Percentiles rank a stretch among this genome's conserved stretches.
Evolutionary conservation across 2,888 invertebrate species (phyloP).

Genomic region (Cosmopolites sordidus): DNA sequence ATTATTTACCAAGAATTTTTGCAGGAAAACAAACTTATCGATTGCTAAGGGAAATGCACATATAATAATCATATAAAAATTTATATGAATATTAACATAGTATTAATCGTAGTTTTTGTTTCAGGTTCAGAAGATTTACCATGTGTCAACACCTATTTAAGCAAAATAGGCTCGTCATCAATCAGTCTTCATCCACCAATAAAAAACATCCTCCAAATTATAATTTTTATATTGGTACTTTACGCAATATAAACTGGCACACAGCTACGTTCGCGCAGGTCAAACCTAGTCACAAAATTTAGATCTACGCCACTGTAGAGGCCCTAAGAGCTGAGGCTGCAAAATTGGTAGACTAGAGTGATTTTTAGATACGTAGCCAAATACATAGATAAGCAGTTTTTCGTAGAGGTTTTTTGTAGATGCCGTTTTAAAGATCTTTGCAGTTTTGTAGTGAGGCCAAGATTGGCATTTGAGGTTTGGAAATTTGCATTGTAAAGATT

Average conservation of each 20-base stretch:
- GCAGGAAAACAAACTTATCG: too few relatives aligned
- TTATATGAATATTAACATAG: too few relatives aligned
- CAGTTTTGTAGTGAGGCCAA: constrained; percentile 16
- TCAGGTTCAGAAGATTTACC: constrained; percentile 45
- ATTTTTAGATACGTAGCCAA: constrained; percentile 7
- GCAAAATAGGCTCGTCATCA: constrained; percentile 38
- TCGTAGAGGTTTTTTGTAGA: constrained; percentile 11
- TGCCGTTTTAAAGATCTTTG: neutral
- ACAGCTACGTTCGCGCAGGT: constrained; percentile 3
- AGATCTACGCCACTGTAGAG: constrained; percentile 13
- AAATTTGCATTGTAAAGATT: neutral
- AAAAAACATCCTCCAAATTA: constrained; percentile 15
- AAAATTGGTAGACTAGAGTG: constrained; percentile 8
- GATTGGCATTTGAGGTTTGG: constrained; percentile 10
- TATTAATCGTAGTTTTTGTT: too few relatives aligned
- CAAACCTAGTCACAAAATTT: constrained; percentile 10
- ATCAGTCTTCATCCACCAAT: constrained; percentile 12
- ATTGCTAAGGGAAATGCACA: too few relatives aligned
- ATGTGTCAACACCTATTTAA: constrained; percentile 43
- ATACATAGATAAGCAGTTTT: constrained; percentile 1
- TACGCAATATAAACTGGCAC: constrained; percentile 17
- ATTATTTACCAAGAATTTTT: too few relatives aligned
- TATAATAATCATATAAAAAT: too few relatives aligned
- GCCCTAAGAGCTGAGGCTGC: constrained; percentile 2
- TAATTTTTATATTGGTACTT: constrained; percentile 31